These are phyloP conservation scores for Zapornia atra DNA, from an alignment of 2,113 vertebrate genomes.

Conservation along the genomic window DNA sequence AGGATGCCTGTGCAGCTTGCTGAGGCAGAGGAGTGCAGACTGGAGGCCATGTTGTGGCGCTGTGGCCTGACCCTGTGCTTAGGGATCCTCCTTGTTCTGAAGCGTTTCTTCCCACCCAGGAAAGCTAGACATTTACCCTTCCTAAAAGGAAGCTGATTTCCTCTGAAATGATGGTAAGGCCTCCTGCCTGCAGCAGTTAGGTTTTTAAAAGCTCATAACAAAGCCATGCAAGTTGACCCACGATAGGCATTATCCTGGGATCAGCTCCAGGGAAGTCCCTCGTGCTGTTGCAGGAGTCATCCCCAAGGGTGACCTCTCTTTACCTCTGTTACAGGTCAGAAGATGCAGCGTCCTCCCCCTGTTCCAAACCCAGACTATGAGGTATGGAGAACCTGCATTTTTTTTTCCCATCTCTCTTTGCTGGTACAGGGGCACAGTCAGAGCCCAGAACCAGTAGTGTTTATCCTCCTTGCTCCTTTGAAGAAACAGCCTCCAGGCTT, in stretches of 20 bases:
- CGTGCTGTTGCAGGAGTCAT: accelerated
- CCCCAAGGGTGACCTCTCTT: background rate
- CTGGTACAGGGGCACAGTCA: background rate
- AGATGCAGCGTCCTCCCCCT: slow-evolving; percentile 76
- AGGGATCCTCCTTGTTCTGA: background rate
- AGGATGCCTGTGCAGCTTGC: background rate
- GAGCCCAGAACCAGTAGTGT: background rate
- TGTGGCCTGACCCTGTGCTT: background rate
- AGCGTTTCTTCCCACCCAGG: background rate
- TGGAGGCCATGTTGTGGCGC: background rate
- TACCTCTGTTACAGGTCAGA: slow-evolving; percentile 63
- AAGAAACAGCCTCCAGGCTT: background rate
- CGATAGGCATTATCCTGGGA: too few species aligned
- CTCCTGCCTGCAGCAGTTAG: background rate
- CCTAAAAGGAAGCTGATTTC: background rate
- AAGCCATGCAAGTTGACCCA: background rate
- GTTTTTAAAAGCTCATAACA: background rate
- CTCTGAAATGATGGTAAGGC: background rate
- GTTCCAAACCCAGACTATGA: slow-evolving; percentile 83
- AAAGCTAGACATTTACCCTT: background rate
- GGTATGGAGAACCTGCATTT: slow-evolving; percentile 45
- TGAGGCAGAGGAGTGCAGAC: background rate
- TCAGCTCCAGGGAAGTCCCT: background rate
- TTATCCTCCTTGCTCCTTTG: background rate
- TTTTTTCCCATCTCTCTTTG: background rate